phyloP scores from a whole-genome alignment of 2,797 vertebrate genomes.

The Arnoldichthys spilopterus region DNA sequence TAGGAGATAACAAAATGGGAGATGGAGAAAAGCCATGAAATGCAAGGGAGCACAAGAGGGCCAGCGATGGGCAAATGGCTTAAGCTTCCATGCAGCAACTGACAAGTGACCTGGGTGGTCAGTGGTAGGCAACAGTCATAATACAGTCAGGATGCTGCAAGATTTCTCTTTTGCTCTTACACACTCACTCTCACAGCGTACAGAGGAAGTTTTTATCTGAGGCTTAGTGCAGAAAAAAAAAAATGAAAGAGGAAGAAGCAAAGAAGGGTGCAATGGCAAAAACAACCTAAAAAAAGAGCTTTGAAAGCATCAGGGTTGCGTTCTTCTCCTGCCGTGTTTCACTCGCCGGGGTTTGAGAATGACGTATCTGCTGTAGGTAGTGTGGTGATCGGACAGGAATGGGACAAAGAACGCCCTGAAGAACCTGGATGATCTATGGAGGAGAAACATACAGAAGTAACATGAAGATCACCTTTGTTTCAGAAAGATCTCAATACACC shows the following conservation, averaged over 20 bases:
- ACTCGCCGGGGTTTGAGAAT: constrained; percentile 89
- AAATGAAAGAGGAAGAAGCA: neutral
- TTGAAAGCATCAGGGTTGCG: constrained; percentile 59
- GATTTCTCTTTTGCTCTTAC: constrained; percentile 14
- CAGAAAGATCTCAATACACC: neutral
- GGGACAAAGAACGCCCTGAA: constrained; percentile 93
- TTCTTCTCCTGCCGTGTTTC: constrained; percentile 82
- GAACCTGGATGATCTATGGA: constrained; percentile 86
- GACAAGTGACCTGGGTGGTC: neutral
- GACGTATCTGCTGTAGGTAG: constrained; percentile 87
- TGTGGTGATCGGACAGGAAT: constrained; percentile 89
- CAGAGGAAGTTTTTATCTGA: neutral
- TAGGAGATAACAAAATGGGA: neutral
- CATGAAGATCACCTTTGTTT: neutral
- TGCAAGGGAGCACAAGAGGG: constrained; percentile 12
- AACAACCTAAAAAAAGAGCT: neutral
- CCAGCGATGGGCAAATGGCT: constrained; percentile 10
- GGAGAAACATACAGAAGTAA: neutral
- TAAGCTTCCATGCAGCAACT: constrained; percentile 34
- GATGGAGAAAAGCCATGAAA: constrained; percentile 11
- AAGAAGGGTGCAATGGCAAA: neutral
- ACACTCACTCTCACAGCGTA: constrained; percentile 19
- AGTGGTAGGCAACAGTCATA: neutral
- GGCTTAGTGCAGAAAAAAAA: constrained; percentile 9
- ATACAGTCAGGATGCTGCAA: constrained; percentile 21